phyloP scores from a whole-genome alignment of 2,113 vertebrate species.

The Pseudorasbora parva region DNA sequence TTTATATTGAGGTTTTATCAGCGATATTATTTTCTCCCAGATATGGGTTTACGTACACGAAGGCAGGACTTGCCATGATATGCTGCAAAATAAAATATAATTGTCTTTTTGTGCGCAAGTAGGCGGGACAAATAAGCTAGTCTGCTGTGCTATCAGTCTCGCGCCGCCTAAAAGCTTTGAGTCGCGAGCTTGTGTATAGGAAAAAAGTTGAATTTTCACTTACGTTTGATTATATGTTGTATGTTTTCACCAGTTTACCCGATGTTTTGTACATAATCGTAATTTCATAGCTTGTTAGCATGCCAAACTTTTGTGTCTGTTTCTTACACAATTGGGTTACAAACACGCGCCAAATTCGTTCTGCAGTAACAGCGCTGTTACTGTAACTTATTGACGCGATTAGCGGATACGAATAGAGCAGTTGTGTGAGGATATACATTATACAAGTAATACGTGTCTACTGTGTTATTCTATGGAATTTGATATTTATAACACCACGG shows the following conservation, averaged over 20 bases:
- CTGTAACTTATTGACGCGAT: background rate
- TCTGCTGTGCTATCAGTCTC: slow-evolving; percentile 28
- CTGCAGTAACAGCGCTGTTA: background rate
- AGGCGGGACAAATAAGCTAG: slow-evolving; percentile 51
- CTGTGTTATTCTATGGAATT: background rate
- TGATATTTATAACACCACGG: background rate
- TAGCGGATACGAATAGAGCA: background rate
- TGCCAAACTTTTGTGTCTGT: background rate
- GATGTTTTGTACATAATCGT: background rate
- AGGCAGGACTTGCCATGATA: too few relatives aligned
- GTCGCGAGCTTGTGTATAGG: background rate
- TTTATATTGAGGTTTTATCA: background rate
- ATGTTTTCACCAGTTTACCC: background rate
- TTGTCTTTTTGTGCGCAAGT: slow-evolving; percentile 49
- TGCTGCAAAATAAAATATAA: background rate
- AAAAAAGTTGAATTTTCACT: background rate
- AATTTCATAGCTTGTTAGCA: background rate
- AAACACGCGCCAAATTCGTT: slow-evolving; percentile 54
- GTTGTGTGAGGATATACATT: background rate
- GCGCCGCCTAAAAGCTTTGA: background rate
- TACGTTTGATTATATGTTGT: background rate
- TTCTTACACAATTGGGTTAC: background rate
- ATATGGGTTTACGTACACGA: background rate
- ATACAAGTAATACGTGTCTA: background rate
- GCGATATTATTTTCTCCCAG: background rate